Conservation (phyloP, 1,140 invertebrate genomes). For the Ephestia elutella region DNA sequence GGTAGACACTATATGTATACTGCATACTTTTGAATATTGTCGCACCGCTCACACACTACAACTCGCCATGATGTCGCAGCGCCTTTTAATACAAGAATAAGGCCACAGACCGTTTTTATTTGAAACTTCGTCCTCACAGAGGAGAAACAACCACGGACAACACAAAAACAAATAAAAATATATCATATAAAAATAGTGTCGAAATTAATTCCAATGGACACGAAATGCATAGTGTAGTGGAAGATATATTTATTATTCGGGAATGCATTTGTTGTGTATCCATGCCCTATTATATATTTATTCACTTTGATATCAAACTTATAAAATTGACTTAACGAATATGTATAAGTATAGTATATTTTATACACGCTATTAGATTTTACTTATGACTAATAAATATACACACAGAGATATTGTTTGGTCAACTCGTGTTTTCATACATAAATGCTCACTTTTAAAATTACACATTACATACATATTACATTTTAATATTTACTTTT, state of each 20-base stretch:
- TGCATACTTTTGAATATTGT: too few species aligned
- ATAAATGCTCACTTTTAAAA: conserved; percentile 14
- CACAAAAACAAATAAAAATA: conserved; percentile 27
- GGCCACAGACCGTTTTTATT: neutral
- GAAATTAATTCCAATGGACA: conserved; percentile 33
- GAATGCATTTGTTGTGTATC: conserved; percentile 54
- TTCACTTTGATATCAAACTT: conserved; percentile 46
- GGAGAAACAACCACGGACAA: conserved; percentile 22
- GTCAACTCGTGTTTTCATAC: neutral
- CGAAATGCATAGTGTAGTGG: conserved; percentile 49
- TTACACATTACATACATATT: too few species aligned
- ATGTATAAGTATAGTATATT: conserved; percentile 41
- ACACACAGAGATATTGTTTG: neutral
- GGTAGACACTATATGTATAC: too few species aligned
- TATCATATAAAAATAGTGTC: conserved; percentile 21
- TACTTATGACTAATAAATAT: conserved; percentile 17
- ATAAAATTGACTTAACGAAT: conserved; percentile 54
- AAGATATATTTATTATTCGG: conserved; percentile 39
- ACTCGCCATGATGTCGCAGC: too few species aligned
- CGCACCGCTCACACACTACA: too few species aligned
- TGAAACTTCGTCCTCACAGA: conserved; percentile 22
- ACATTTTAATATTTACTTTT: too few species aligned
- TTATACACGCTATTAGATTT: conserved; percentile 24
- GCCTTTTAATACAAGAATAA: too few species aligned
- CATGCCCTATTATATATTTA: conserved; percentile 27